phyloP scores from a whole-genome alignment of 2,797 vertebrate species.

The Rhabdophis nuchalis region DNA sequence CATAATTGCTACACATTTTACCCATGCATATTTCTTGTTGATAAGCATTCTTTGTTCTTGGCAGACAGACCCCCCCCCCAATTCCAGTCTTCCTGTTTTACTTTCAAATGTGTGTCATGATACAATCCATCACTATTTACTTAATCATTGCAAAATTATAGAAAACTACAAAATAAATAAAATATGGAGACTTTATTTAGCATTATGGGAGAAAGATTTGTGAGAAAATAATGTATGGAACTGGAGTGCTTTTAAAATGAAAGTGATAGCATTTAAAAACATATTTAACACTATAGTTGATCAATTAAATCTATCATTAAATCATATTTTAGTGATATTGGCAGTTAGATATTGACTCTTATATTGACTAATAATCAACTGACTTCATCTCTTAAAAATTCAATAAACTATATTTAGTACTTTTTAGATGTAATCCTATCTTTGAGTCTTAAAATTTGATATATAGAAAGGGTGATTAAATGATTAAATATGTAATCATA shows the following conservation, averaged over 20 bases:
- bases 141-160: background rate
- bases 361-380: background rate
- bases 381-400: background rate
- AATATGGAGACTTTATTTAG: background rate
- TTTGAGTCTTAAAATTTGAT: background rate
- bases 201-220: background rate
- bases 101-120: too few species aligned
- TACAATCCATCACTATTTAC: too few species aligned
- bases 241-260: background rate
- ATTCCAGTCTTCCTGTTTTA: too few species aligned
- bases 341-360: background rate
- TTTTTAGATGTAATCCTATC: background rate
- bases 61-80: too few species aligned
- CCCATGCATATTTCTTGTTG: too few species aligned
- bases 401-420: background rate
- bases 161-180: background rate
- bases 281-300: background rate
- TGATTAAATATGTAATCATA: background rate
- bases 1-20: too few species aligned
- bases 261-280: background rate
- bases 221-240: background rate
- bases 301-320: background rate
- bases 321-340: background rate
- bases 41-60: too few species aligned
- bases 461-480: background rate